phyloP scores from a whole-genome alignment of 1,140 invertebrate species.

The Drosophila bocqueti region DNA sequence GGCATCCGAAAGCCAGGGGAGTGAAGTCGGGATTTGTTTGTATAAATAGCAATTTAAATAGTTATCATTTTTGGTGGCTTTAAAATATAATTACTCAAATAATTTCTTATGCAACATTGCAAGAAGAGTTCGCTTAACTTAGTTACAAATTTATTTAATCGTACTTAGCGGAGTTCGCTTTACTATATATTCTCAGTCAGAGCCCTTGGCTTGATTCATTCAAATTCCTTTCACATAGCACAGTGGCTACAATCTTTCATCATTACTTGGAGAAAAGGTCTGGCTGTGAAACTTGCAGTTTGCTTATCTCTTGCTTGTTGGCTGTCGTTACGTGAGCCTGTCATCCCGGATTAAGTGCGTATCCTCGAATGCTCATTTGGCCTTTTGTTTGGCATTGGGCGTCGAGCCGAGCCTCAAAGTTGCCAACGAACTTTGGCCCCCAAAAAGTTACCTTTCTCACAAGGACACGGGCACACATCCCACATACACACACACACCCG shows the following conservation, averaged over 20 bases:
- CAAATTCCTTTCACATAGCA: constrained; percentile 39
- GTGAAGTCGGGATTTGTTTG: constrained; percentile 20
- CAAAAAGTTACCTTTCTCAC: constrained; percentile 64
- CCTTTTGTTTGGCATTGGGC: constrained; percentile 60
- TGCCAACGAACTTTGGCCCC: constrained; percentile 57
- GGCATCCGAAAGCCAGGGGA: neutral
- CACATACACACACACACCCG: neutral
- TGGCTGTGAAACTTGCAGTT: constrained; percentile 59
- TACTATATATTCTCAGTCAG: neutral
- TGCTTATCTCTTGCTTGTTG: constrained; percentile 68
- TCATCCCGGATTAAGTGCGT: constrained; percentile 76
- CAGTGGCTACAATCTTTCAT: constrained; percentile 61
- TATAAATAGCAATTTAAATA: neutral
- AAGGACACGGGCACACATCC: constrained; percentile 9
- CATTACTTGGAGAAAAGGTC: constrained; percentile 47
- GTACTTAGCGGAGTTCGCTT: neutral
- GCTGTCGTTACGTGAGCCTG: constrained; percentile 67
- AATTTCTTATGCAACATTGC: neutral
- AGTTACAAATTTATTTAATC: neutral
- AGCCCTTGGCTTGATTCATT: constrained; percentile 24
- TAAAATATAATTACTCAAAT: neutral
- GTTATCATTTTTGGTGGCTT: neutral
- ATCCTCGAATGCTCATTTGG: constrained; percentile 58
- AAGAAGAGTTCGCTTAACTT: neutral
- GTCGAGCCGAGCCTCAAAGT: constrained; percentile 14